These are phyloP conservation scores for Pavo muticus DNA, from an alignment of 2,113 vertebrate genomes.

Conservation along the genomic window DNA sequence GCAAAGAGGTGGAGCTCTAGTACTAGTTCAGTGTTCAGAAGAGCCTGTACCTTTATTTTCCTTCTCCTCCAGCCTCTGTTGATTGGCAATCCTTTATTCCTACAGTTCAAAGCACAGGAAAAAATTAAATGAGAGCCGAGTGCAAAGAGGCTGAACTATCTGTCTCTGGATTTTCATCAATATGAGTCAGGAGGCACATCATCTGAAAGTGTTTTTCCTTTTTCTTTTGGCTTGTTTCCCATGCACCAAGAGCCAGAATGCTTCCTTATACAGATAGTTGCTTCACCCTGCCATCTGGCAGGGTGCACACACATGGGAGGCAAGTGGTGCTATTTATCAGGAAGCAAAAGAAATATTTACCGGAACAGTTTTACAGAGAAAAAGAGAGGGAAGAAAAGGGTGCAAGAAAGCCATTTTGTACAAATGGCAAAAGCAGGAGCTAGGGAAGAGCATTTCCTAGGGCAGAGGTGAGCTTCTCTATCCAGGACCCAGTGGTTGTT, in stretches of 20 bases:
- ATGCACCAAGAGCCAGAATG: neutral
- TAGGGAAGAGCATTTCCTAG: neutral
- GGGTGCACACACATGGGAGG: constrained; percentile 9
- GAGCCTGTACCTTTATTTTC: neutral
- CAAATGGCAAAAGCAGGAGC: neutral
- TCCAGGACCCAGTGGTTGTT: neutral
- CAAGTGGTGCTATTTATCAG: constrained; percentile 56
- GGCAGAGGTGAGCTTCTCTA: neutral
- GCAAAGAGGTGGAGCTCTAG: neutral
- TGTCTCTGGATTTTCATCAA: neutral
- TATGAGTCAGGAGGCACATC: neutral
- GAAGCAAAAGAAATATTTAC: constrained; percentile 49
- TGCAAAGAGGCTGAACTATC: neutral
- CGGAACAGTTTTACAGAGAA: constrained; percentile 14
- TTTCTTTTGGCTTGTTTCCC: constrained; percentile 30
- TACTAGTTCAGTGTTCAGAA: neutral
- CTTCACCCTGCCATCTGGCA: constrained; percentile 63
- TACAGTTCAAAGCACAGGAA: neutral
- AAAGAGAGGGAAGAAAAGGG: neutral
- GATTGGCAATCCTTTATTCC: neutral
- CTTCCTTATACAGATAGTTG: constrained; percentile 27
- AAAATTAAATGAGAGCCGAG: neutral
- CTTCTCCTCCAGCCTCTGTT: neutral
- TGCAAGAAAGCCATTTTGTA: neutral
- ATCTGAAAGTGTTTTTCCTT: constrained; percentile 27